These are phyloP conservation scores for Drosophila sp. DNA, from an alignment of 1,140 invertebrate genomes.

Conservation along the genomic window DNA sequence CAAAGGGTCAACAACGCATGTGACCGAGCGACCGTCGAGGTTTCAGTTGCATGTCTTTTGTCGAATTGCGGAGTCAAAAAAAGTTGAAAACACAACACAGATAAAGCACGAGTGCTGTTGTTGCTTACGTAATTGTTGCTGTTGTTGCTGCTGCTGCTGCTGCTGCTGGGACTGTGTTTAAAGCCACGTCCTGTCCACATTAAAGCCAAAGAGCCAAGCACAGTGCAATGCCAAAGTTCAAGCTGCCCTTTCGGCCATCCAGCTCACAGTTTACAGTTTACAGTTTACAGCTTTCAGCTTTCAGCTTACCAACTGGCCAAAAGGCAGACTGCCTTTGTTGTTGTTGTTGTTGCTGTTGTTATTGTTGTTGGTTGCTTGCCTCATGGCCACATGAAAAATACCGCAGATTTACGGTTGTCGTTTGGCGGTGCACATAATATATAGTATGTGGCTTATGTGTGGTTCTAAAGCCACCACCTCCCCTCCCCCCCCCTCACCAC, in stretches of 20 bases:
- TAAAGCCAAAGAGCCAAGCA: constrained; percentile 21
- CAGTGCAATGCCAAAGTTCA: constrained; percentile 40
- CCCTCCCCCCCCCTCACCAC: too few species aligned
- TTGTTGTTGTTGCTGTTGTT: constrained; percentile 2
- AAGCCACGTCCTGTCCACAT: constrained; percentile 36
- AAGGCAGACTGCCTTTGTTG: constrained; percentile 3
- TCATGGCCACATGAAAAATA: constrained; percentile 71
- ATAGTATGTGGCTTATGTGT: constrained; percentile 62
- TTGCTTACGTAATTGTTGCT: neutral
- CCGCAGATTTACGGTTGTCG: constrained; percentile 80
- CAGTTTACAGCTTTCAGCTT: constrained; percentile 51
- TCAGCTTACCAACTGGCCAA: constrained; percentile 43
- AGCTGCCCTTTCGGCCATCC: constrained; percentile 20
- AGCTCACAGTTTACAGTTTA: constrained; percentile 44
- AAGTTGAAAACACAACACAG: neutral
- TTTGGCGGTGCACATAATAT: constrained; percentile 74
- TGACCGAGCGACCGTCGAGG: neutral
- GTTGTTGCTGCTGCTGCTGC: neutral
- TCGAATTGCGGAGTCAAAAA: neutral
- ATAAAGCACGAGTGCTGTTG: neutral
- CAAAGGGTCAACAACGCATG: constrained; percentile 37
- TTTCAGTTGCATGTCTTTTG: constrained; percentile 4
- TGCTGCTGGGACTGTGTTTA: constrained; percentile 25
- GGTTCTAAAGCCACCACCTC: constrained; percentile 20
- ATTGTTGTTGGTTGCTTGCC: constrained; percentile 30